phyloP scores from a whole-genome alignment of 2,113 vertebrate species.

The Gobiocypris rarus region DNA sequence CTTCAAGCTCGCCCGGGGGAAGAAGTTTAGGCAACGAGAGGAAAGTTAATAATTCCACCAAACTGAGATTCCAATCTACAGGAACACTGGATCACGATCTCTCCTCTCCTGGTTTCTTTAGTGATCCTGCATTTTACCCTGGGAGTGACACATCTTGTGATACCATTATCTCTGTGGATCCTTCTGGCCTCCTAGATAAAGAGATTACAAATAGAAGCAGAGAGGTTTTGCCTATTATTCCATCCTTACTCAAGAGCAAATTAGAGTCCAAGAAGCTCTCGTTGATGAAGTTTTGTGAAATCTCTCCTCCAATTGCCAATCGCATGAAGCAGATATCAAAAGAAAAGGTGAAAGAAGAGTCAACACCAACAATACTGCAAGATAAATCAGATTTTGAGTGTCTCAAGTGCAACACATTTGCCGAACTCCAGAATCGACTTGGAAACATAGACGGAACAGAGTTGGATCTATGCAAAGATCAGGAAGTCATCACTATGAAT shows the following conservation, averaged over 20 bases:
- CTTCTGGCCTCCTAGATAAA: constrained; percentile 82
- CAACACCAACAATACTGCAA: constrained; percentile 46
- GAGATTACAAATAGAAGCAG: constrained; percentile 83
- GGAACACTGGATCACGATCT: constrained; percentile 83
- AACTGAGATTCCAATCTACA: constrained; percentile 88
- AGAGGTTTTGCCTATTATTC: constrained; percentile 94
- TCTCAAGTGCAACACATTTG: constrained; percentile 97
- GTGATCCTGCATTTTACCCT: constrained; percentile 89
- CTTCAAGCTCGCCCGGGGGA: constrained; percentile 90
- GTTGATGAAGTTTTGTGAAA: constrained; percentile 41
- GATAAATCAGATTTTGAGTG: constrained; percentile 85
- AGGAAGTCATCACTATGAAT: constrained; percentile 67
- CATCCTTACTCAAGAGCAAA: constrained; percentile 87
- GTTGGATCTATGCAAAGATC: constrained; percentile 80
- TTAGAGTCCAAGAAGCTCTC: constrained; percentile 71
- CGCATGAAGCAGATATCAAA: constrained; percentile 67
- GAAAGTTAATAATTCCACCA: constrained; percentile 81
- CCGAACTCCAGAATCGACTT: constrained; percentile 93
- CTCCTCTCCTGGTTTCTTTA: constrained; percentile 81
- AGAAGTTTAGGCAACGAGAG: constrained; percentile 92
- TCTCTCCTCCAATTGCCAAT: constrained; percentile 70
- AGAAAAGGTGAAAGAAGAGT: constrained; percentile 65
- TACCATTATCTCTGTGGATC: constrained; percentile 91
- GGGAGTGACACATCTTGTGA: constrained; percentile 96
- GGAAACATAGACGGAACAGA: constrained; percentile 90